A percentile compares a stretch with the other conserved stretches of the same genome.
phyloP scores from a whole-genome alignment of 1,140 invertebrate genomes.

The Drosophila triauraria region DNA sequence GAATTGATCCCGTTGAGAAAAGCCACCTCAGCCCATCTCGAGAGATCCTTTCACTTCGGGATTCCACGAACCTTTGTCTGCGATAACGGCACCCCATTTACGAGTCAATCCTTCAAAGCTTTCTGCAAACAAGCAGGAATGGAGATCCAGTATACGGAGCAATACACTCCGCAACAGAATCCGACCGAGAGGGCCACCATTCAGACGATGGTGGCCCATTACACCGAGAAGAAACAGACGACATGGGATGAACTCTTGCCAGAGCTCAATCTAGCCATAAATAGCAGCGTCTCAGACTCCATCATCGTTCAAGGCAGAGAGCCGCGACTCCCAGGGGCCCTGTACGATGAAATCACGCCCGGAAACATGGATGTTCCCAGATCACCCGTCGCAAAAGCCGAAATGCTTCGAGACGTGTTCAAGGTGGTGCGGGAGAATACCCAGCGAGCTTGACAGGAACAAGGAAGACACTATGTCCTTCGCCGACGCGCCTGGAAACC shows the following conservation, averaged over 20 bases:
- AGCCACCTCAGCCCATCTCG: constrained; percentile 1
- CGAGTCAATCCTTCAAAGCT: no score
- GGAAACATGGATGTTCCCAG: no score
- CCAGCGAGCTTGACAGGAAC: not conserved
- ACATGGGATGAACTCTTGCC: not conserved
- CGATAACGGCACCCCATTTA: no score
- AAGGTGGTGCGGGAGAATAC: not conserved
- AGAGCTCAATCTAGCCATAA: constrained; percentile 1
- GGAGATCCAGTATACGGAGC: not conserved
- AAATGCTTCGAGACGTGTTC: not conserved
- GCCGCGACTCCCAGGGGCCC: not conserved
- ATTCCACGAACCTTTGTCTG: not conserved
- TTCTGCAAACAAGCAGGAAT: not conserved
- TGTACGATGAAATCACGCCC: not conserved
- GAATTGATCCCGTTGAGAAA: not conserved
- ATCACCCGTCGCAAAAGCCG: not conserved
- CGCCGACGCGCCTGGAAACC: no score
- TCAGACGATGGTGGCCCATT: not conserved
- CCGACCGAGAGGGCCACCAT: not conserved
- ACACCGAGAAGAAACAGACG: not conserved
- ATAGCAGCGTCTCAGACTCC: not conserved
- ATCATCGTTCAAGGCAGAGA: not conserved
- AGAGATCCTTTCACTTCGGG: not conserved
- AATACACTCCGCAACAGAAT: not conserved
- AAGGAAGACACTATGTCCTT: no score